Base-by-base conservation (phyloP, 1,140 invertebrate genomes). In the Nixonia krombeini region DNA sequence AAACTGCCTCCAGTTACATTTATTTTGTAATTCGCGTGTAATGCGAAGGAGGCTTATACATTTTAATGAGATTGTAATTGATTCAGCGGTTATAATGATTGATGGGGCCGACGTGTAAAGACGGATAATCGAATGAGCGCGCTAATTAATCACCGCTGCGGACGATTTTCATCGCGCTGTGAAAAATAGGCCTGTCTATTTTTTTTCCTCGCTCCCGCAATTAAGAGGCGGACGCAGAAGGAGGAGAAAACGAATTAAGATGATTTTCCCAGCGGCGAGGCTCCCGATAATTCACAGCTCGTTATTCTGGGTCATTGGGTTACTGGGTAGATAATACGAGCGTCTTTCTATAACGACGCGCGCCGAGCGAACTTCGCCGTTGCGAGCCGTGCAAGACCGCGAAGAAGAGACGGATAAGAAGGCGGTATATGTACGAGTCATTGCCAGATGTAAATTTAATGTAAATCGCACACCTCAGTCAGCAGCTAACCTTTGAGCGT, bases 271-370 rank as follows among this genome's bases (percentile, higher is more conserved):
- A 69, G 50, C 65, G 63, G 50, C 37, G n/a, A 28, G 53, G 49
- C 21, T 52, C 17, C 26, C 58, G 17, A 69, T 68, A 51, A 50
- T 51, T 47, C 50, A 25, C 23, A 28, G 46, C 44, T 49, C 40
- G 51, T 62, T 57, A 68, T 68, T 68, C 65, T 68, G 57, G 65
- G 65, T 68, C 65, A 68, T 62, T 62, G 41, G 65, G 65, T 68
- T 50, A 62, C 57, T 49, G 65, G 53, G 51, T 53, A 53, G 38
- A 53, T 62, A 57, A 61, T 62, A 52, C 28, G 57, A 45, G 52
- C 37, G 41, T 33, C 29, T 31, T 31, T 47, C 42, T 44, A n/a
- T n/a, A 49, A 66, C 52, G 53, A 57, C 53, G 50, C 50, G 44
- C 44, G 21, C 23, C 29, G 28, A 47, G 44, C 49, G 38, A 46